phyloP scores from a whole-genome alignment of 2,888 invertebrate genomes.

The Augochlorella aurata region DNA sequence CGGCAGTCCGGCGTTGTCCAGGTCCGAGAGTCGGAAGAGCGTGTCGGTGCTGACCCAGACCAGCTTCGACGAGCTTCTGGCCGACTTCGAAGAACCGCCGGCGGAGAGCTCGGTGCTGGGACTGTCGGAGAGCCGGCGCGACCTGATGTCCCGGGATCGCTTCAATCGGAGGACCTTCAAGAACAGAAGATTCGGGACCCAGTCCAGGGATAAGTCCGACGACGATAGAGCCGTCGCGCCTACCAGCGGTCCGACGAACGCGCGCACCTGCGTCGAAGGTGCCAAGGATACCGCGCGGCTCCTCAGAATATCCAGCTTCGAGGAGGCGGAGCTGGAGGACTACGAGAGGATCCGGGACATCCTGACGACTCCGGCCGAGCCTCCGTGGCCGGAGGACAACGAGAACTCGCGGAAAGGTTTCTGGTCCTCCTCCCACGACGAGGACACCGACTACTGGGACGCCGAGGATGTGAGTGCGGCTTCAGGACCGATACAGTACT shows the following conservation, averaged over 20 bases:
- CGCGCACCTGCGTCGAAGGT: slow-evolving; percentile 33
- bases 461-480: slow-evolving; percentile 67
- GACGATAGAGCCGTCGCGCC: neutral
- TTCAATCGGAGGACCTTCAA: slow-evolving; percentile 62
- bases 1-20: slow-evolving; percentile 66
- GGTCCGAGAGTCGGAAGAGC: slow-evolving; percentile 65
- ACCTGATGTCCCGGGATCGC: slow-evolving; percentile 55
- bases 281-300: slow-evolving; percentile 45
- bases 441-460: slow-evolving; percentile 73
- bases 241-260: slow-evolving; percentile 34
- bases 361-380: slow-evolving; percentile 38
- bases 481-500: slow-evolving; percentile 74
- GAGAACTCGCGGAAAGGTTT: slow-evolving; percentile 36
- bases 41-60: slow-evolving; percentile 79
- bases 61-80: slow-evolving; percentile 71
- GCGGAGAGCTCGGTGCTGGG: slow-evolving; percentile 55
- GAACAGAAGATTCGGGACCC: slow-evolving; percentile 58
- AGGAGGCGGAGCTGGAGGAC: slow-evolving; percentile 71
- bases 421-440: slow-evolving; percentile 65
- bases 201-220: slow-evolving; percentile 47
- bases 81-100: slow-evolving; percentile 48
- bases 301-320: slow-evolving; percentile 72
- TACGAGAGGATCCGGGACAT: slow-evolving; percentile 65
- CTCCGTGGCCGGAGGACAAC: slow-evolving; percentile 27
- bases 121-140: slow-evolving; percentile 68